Evolutionary conservation across 2,113 vertebrate species (phyloP).

Genomic region (Buteo buteo): DNA sequence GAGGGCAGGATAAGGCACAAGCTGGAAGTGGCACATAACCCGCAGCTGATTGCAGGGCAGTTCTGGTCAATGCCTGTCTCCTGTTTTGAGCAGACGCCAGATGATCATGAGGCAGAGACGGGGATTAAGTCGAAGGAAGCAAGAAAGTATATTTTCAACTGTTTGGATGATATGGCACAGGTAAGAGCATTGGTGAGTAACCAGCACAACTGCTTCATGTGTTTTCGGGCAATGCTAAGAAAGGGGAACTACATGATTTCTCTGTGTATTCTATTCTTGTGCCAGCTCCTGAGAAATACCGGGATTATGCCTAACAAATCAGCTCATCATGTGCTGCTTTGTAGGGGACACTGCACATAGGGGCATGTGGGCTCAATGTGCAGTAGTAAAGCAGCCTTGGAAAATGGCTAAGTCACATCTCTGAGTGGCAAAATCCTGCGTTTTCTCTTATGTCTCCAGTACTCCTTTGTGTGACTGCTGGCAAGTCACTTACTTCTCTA

Average conservation of each 20-base stretch:
- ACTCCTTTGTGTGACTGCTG: neutral
- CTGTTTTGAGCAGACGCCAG: slow-evolving; percentile 82
- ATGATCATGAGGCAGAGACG: slow-evolving; percentile 94
- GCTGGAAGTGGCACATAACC: neutral
- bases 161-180: slow-evolving; percentile 97
- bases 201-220: neutral
- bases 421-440: neutral
- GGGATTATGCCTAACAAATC: neutral
- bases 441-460: neutral
- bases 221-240: neutral
- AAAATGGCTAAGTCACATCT: neutral
- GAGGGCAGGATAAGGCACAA: neutral
- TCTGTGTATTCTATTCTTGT: neutral
- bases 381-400: neutral
- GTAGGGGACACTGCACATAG: neutral
- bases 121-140: slow-evolving; percentile 98
- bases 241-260: neutral
- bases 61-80: slow-evolving; percentile 25
- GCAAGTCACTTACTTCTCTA: neutral
- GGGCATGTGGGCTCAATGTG: neutral
- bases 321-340: neutral
- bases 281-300: neutral
- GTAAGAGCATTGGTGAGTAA: slow-evolving; percentile 71
- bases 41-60: neutral
- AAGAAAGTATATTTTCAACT: slow-evolving; percentile 98